Evolutionary conservation across 2,888 invertebrate species (phyloP).

Genomic region (Ferdinandea cuprea): DNA sequence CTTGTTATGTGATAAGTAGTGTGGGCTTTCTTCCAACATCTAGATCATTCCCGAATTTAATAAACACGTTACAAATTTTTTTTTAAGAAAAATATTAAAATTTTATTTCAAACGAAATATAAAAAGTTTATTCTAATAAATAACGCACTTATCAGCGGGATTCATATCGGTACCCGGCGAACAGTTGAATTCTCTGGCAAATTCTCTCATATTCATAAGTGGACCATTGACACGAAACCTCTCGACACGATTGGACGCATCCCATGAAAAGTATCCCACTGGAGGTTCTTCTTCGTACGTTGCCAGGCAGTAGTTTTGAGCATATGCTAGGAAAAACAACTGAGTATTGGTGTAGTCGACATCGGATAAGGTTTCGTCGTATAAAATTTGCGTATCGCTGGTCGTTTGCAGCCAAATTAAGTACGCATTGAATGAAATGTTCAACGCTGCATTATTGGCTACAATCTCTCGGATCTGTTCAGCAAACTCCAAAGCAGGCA

Average conservation of each 20-base stretch:
- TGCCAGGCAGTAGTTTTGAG: slow-evolving; percentile 80
- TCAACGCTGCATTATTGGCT: slow-evolving; percentile 78
- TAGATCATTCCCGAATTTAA: too few relatives aligned
- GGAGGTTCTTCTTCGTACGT: slow-evolving; percentile 77
- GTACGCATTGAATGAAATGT: slow-evolving; percentile 80
- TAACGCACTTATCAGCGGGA: slow-evolving; percentile 79
- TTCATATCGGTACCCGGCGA: slow-evolving; percentile 80
- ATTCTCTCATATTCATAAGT: slow-evolving; percentile 79
- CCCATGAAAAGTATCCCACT: slow-evolving; percentile 52
- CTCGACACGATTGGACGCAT: slow-evolving; percentile 63
- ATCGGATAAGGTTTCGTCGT: slow-evolving; percentile 78
- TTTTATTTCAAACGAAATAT: neutral
- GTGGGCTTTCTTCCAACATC: too few relatives aligned
- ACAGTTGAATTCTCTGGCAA: slow-evolving; percentile 80
- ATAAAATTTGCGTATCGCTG: slow-evolving; percentile 76
- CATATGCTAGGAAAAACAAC: slow-evolving; percentile 80
- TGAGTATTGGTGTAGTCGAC: slow-evolving; percentile 81
- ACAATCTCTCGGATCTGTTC: slow-evolving; percentile 78
- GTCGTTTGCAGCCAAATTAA: slow-evolving; percentile 77
- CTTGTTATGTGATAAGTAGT: too few relatives aligned
- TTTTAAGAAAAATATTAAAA: neutral
- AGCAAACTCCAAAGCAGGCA: slow-evolving; percentile 70
- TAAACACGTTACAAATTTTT: too few relatives aligned
- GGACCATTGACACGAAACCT: slow-evolving; percentile 79
- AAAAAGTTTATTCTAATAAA: slow-evolving; percentile 75